phyloP scores from a whole-genome alignment of 2,797 vertebrate genomes.

The Rousettus madagascariensis region DNA sequence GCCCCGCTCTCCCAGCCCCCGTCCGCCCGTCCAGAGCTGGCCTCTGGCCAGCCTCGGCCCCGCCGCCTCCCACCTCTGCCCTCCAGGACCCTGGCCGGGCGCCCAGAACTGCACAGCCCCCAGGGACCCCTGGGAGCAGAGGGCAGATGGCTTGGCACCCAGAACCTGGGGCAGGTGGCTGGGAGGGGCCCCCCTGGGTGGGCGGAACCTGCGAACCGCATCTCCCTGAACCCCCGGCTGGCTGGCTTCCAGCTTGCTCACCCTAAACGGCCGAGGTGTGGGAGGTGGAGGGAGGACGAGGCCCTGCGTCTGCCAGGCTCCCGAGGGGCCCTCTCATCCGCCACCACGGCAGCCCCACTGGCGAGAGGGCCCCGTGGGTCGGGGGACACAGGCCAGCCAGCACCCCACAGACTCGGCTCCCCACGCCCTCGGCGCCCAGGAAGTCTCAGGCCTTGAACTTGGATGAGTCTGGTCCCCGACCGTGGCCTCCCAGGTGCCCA shows the following conservation, averaged over 20 bases:
- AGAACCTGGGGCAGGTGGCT: background rate
- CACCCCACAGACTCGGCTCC: background rate
- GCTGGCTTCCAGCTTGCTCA: background rate
- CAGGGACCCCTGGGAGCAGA: background rate
- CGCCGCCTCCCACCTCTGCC: background rate
- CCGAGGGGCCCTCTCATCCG: accelerated
- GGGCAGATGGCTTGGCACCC: background rate
- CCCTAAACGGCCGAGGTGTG: accelerated
- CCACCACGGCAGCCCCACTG: accelerated
- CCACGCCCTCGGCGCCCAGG: background rate
- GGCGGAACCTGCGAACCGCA: accelerated
- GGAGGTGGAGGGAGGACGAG: background rate
- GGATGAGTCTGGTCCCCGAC: background rate
- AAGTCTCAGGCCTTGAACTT: background rate
- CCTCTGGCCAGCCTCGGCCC: background rate
- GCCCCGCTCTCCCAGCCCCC: background rate
- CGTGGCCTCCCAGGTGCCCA: background rate
- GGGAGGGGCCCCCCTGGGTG: accelerated
- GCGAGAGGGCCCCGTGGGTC: accelerated
- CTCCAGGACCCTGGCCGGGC: accelerated
- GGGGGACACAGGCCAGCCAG: background rate
- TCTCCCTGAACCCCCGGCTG: background rate
- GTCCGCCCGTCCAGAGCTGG: accelerated
- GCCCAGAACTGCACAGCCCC: background rate
- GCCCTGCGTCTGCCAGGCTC: background rate